Evolutionary conservation across 2,888 invertebrate genomes (phyloP).

Genomic region (Junonia oenone): DNA sequence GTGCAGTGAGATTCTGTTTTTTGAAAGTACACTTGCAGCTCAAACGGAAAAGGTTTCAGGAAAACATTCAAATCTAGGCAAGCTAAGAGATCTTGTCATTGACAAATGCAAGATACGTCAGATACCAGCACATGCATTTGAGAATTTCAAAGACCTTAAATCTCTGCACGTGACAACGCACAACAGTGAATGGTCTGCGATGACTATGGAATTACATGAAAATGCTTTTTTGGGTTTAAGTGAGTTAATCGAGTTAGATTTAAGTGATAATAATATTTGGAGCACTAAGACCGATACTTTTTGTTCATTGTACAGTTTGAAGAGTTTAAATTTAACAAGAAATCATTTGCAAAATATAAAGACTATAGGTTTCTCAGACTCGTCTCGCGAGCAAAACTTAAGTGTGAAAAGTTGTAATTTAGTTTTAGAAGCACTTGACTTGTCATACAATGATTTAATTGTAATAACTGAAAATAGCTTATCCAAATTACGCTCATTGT

Average conservation of each 20-base stretch:
- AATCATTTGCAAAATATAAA: constrained; percentile 89
- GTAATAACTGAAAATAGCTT: constrained; percentile 84
- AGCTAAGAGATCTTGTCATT: constrained; percentile 84
- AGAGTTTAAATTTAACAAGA: constrained; percentile 84
- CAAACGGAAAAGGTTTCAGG: constrained; percentile 58
- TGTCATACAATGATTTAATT: constrained; percentile 86
- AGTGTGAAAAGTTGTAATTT: constrained; percentile 83
- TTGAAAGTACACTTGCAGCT: constrained; percentile 83
- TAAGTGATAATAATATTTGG: constrained; percentile 89
- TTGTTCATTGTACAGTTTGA: constrained; percentile 85
- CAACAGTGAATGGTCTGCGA: constrained; percentile 89
- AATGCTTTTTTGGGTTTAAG: constrained; percentile 84
- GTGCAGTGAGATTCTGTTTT: constrained; percentile 87
- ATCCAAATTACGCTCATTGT: constrained; percentile 83
- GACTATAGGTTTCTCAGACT: constrained; percentile 86
- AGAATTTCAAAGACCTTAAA: constrained; percentile 83
- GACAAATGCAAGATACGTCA: constrained; percentile 89
- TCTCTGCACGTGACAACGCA: constrained; percentile 85
- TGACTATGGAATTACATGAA: constrained; percentile 85
- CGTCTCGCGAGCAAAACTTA: constrained; percentile 77
- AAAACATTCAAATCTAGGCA: constrained; percentile 80
- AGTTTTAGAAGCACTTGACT: constrained; percentile 84
- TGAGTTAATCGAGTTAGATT: constrained; percentile 83
- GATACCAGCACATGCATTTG: constrained; percentile 84
- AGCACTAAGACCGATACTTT: constrained; percentile 85